Percentiles rank a stretch among this genome's conserved stretches.
phyloP scores from a whole-genome alignment of 2,113 vertebrate species.

The Hippocampus barbouri region DNA sequence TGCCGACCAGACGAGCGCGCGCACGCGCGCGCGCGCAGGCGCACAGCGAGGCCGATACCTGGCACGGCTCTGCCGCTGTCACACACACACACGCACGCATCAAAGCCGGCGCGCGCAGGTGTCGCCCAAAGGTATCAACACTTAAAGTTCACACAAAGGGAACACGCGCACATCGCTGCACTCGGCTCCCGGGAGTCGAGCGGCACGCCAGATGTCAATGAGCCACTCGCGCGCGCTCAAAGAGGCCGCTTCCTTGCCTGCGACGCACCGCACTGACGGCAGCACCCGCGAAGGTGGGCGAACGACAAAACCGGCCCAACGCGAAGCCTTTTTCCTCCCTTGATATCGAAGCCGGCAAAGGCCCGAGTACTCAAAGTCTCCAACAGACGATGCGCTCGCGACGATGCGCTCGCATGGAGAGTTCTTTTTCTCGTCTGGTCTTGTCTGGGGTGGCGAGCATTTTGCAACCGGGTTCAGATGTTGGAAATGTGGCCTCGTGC shows the following conservation, averaged over 20 bases:
- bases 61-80: conserved; percentile 63
- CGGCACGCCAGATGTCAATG: background rate
- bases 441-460: too few species aligned
- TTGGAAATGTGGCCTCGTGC: conserved; percentile 3
- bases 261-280: background rate
- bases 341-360: background rate
- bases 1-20: conserved; percentile 81
- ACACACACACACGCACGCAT: conserved; percentile 57
- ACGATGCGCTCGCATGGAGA: too few species aligned
- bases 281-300: too few species aligned
- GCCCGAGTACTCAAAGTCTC: background rate
- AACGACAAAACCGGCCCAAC: background rate
- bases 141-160: conserved; percentile 56
- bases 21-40: conserved; percentile 16
- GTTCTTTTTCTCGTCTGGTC: too few species aligned
- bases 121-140: conserved; percentile 68
- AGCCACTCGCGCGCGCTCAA: background rate
- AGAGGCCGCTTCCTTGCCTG: background rate
- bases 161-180: background rate
- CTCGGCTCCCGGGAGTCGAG: background rate
- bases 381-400: too few species aligned
- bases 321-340: background rate
- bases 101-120: conserved; percentile 65
- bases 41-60: conserved; percentile 61
- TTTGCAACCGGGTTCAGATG: background rate